phyloP scores from a whole-genome alignment of 1,140 invertebrate genomes.

The Nylanderia fulva region DNA sequence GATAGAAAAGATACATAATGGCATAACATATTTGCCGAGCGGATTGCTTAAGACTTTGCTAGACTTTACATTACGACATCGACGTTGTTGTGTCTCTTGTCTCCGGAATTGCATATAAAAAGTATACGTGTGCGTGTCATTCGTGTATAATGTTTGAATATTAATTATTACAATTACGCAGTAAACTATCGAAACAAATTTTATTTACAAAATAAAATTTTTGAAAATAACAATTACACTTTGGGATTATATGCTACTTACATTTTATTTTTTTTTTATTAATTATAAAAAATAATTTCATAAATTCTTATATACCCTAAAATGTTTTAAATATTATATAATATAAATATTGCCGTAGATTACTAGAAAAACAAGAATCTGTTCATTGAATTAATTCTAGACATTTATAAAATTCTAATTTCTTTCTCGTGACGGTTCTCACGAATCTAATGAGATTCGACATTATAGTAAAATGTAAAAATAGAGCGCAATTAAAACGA shows the following conservation, averaged over 20 bases:
- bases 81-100: conserved; percentile 24
- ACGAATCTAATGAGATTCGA: background rate
- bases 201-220: conserved; percentile 6
- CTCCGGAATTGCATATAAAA: conserved; percentile 43
- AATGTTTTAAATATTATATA: too few species aligned
- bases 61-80: conserved; percentile 64
- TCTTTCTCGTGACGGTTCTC: background rate
- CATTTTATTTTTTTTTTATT: background rate
- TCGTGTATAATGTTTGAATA: background rate
- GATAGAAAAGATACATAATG: conserved; percentile 38
- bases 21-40: conserved; percentile 60
- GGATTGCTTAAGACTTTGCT: conserved; percentile 49
- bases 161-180: conserved; percentile 2
- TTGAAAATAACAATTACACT: background rate
- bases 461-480: background rate
- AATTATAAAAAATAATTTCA: background rate
- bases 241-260: background rate
- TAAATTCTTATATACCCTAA: background rate
- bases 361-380: background rate
- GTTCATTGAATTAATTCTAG: background rate
- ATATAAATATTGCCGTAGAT: background rate
- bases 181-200: conserved; percentile 22
- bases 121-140: background rate
- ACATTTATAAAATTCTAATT: conserved; percentile 17
- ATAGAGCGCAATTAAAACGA: background rate